Base-by-base conservation (phyloP, 2,888 invertebrate genomes). In the Plebejus argus region DNA sequence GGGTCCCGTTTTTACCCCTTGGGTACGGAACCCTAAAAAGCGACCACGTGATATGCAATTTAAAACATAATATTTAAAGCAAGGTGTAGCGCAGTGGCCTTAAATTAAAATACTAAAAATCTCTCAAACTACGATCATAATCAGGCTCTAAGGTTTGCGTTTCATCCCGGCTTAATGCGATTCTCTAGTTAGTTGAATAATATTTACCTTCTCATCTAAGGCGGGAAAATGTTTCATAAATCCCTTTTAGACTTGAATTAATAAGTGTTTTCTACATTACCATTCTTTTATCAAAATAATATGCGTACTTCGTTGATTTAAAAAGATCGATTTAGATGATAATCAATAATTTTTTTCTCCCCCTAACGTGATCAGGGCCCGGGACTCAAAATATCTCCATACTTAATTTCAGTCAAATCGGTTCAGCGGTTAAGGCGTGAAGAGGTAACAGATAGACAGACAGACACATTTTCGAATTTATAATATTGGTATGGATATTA, bases 151-250 rank as follows among this genome's bases (percentile, higher is more conserved):
- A 23, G 61, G 23, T 61, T 61, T 61, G 12, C 20, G 2, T 58
- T 58, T 58, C 10, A 58, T 20, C 61, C 23, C 23, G 20, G 18
- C n/a, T n/a, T 58, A 58, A 58, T 58, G 23, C 61, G 23, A 23
- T 61, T 23, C 61, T 8, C 61, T 61, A 23, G 61, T 61, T 61
- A 61, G 61, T 61, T 61, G 23, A n/a, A n/a, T n/a, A 61, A 61
- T 61, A 23, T 61, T 61, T 61, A 61, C 61, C 23, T 61, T 61
- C 61, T 23, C 4, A 61, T 10, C 61, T 23, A 20, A 10, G 23
- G 20, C 10, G 23, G 10, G 61, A 61, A 61, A 58, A 58, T n/a
- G 18, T 10, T 58, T 7, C n/a, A 61, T 23, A 61, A 61, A 61
- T 61, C 61, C 8, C 4, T 61, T 61, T 23, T 61, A 61, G 61